Base-by-base conservation (phyloP, 1,140 invertebrate species). In the Bombus superbus region DNA sequence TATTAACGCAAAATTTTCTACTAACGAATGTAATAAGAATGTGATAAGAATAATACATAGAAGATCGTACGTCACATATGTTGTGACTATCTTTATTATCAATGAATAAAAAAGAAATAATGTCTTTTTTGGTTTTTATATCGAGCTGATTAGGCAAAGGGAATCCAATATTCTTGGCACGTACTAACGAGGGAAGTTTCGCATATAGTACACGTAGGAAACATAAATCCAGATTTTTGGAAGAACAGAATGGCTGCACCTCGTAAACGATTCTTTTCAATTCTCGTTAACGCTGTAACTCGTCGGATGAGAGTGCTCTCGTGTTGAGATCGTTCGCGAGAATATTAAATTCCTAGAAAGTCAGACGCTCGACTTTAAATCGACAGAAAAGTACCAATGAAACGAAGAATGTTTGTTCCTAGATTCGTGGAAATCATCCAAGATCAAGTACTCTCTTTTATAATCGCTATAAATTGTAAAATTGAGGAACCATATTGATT, bases 241-340 rank as follows among this genome's bases (percentile, higher is more conserved):
- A 6, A 8, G 64, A 79, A 38, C 64, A 28, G 35, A 79, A 25
- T 47, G n/a, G 42, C 42, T 38, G 22, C 64, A 79, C 22, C 64
- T 47, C 42, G 64, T 68, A 79, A 72, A 71, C 68, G 79, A 59
- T 62, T 59, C 66, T 81, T 81, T 81, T 81, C 79, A 81, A 81
- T 81, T 81, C 66, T 59, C 79, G 47, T 72, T 62, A 62, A 72
- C 10, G 47, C 44, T 72, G 38, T n/a, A 81, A 10, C 68, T 42
- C 18, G 68, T 32, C 44, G 10, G 15, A 72, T 28, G 11, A n/a
- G n/a, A 57, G 38, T 44, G 11, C n/a, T 8, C 4, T 13, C 47
- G 38, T 0, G 38, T 28, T 28, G 8, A n/a, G 44, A 62, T 81
- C 44, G 47, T 59, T 57, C 15, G 28, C n/a, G 47, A 42, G 44